Evolutionary conservation across 2,797 vertebrate genomes (phyloP).

Genomic region (Brachymystax lenok): DNA sequence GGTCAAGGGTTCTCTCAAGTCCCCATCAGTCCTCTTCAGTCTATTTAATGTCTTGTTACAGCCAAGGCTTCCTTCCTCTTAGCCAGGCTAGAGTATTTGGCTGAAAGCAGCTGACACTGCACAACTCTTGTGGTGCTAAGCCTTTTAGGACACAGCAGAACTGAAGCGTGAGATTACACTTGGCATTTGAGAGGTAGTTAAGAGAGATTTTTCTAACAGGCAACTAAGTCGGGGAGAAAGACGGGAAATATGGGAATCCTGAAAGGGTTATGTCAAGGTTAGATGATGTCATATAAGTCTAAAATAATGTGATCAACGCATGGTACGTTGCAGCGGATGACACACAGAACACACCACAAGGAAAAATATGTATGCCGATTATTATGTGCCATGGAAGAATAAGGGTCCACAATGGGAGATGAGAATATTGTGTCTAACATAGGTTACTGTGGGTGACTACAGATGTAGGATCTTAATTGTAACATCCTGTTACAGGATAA

Average conservation of each 20-base stretch:
- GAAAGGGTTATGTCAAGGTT: background rate
- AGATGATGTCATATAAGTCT: background rate
- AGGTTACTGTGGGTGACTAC: background rate
- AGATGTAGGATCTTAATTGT: too few species aligned
- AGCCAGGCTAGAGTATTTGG: background rate
- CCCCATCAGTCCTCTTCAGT: background rate
- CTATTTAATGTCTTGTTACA: background rate
- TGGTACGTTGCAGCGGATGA: background rate
- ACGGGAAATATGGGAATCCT: background rate
- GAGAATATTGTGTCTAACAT: background rate
- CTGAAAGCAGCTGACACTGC: background rate
- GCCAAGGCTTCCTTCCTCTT: background rate
- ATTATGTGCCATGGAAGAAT: background rate
- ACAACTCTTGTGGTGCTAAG: slow-evolving; percentile 1
- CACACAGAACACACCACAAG: background rate
- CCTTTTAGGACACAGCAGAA: background rate
- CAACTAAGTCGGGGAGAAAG: background rate
- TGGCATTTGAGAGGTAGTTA: slow-evolving; percentile 22
- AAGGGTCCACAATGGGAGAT: background rate
- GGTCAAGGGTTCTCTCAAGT: too few species aligned
- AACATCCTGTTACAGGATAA: too few species aligned
- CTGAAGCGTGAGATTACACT: slow-evolving; percentile 4
- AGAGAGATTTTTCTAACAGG: background rate
- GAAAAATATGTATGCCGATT: background rate
- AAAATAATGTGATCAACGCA: background rate